Percentiles rank a stretch among this genome's conserved stretches.
These are phyloP conservation scores for Pyrrhosoma nymphula DNA, from an alignment of 2,888 invertebrate species.

Conservation along the genomic window DNA sequence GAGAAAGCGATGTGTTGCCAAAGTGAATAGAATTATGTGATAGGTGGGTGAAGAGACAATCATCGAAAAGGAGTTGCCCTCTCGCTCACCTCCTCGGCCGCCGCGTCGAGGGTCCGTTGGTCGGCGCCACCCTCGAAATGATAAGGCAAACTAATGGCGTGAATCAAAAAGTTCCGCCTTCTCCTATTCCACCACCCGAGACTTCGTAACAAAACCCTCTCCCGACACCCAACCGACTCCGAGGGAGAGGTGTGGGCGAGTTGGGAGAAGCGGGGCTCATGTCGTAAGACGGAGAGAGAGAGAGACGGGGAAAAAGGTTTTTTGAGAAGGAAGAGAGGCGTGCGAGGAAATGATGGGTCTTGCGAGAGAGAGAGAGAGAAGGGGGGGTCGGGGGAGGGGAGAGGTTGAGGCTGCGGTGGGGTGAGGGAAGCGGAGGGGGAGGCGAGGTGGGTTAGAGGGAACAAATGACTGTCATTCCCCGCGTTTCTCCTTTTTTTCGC, in stretches of 20 bases:
- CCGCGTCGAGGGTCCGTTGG: too few species aligned
- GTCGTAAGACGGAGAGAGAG: neutral
- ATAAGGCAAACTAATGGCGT: conserved; percentile 56
- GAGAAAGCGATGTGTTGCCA: neutral
- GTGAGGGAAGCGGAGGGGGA: neutral
- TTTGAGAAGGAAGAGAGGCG: neutral
- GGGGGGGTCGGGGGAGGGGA: neutral
- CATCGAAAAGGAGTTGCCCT: conserved; percentile 15
- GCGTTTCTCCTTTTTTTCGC: conserved; percentile 29
- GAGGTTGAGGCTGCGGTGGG: too few species aligned
- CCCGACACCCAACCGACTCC: neutral
- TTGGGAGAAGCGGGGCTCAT: neutral
- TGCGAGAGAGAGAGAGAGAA: neutral
- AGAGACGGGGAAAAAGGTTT: neutral
- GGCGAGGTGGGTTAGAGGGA: neutral
- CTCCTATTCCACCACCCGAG: neutral
- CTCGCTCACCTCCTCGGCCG: too few species aligned
- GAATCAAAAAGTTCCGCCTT: conserved; percentile 46
- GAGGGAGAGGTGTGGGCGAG: neutral
- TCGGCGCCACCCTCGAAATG: conserved; percentile 58
- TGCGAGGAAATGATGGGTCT: neutral
- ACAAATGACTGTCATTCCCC: conserved; percentile 58
- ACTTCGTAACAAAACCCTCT: neutral
- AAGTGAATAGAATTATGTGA: conserved; percentile 41
- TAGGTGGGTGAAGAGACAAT: neutral